Evolutionary conservation across 1,140 invertebrate species (phyloP).

Genomic region (Phymorhynchus buccinoides): DNA sequence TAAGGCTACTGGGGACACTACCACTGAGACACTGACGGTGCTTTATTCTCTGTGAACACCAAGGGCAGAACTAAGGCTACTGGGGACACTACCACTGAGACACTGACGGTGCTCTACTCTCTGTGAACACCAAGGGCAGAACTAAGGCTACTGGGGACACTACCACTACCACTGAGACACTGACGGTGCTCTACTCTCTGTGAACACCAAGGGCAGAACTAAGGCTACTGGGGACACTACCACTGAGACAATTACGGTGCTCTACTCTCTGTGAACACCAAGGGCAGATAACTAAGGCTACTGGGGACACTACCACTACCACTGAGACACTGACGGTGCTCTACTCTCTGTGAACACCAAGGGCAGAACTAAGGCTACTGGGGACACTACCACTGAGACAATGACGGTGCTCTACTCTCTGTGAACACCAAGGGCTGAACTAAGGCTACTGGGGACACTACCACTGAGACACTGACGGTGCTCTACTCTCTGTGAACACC

Average conservation of each 20-base stretch:
- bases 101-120: neutral
- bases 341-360: neutral
- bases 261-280: too few relatives aligned
- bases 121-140: too few relatives aligned
- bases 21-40: neutral
- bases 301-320: neutral
- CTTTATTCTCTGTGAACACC: neutral
- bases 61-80: neutral
- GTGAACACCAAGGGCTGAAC: too few relatives aligned
- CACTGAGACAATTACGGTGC: neutral
- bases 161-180: neutral
- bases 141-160: neutral
- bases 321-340: neutral
- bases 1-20: neutral
- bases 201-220: neutral
- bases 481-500: neutral
- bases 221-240: neutral
- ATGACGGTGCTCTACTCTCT: neutral
- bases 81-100: neutral
- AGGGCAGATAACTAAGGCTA: too few relatives aligned
- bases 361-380: neutral
- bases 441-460: neutral
- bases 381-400: neutral
- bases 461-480: neutral
- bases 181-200: neutral